Conservation (phyloP, 1,140 invertebrate species). For the Drosophila bocki region DNA sequence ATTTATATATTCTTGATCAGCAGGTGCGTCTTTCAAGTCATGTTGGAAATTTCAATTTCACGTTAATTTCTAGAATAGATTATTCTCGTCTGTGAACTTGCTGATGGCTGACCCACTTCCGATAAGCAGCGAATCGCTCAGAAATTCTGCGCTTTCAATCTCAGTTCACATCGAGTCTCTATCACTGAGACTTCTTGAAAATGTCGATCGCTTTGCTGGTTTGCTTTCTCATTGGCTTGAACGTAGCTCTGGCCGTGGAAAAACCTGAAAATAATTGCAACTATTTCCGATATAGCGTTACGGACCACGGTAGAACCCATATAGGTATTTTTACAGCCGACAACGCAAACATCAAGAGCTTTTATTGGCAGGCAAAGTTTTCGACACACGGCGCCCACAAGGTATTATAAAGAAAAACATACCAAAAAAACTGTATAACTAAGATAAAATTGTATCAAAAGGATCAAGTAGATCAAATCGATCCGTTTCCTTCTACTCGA, state of each 20-base stretch:
- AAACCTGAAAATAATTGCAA: not conserved
- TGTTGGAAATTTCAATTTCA: too few relatives aligned
- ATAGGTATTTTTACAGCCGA: slow-evolving; percentile 9
- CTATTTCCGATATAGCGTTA: not conserved
- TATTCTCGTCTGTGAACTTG: not conserved
- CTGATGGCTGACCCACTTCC: not conserved
- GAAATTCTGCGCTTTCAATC: not conserved
- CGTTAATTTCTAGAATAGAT: not conserved
- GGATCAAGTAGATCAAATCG: slow-evolving; percentile 1
- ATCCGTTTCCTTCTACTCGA: not conserved
- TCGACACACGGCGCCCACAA: not conserved
- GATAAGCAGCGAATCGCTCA: not conserved
- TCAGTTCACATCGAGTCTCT: not conserved
- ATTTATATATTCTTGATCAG: too few relatives aligned
- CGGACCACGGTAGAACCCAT: not conserved
- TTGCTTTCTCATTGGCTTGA: not conserved
- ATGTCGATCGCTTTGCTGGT: not conserved
- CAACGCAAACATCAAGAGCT: not conserved
- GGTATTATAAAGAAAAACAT: not conserved
- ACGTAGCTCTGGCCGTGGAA: not conserved
- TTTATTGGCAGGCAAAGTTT: slow-evolving; percentile 17
- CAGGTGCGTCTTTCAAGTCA: too few relatives aligned
- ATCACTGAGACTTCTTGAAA: not conserved
- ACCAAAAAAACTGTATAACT: too few relatives aligned
- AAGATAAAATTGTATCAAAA: not conserved